Conservation (phyloP, 2,113 vertebrate species). For the Datnioides undecimradiatus region DNA sequence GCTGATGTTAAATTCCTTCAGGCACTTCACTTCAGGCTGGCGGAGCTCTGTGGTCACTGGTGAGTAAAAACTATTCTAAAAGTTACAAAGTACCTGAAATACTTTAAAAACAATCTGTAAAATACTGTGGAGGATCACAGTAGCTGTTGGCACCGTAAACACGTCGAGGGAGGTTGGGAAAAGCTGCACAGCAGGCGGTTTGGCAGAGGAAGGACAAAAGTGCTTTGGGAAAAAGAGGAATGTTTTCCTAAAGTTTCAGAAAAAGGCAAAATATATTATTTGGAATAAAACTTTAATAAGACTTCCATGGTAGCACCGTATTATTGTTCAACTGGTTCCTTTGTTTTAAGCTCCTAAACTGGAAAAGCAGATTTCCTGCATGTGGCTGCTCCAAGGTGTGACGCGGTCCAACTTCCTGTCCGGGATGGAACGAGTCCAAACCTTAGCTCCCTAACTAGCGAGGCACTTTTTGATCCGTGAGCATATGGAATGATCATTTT, state of each 20-base stretch:
- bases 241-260: slow-evolving; percentile 45
- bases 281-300: slow-evolving; percentile 33
- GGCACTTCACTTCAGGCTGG: slow-evolving; percentile 22
- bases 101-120: slow-evolving; percentile 21
- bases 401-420: slow-evolving; percentile 28
- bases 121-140: slow-evolving; percentile 24
- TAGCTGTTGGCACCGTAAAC: slow-evolving; percentile 54
- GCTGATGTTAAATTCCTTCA: slow-evolving; percentile 13
- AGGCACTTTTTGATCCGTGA: slow-evolving; percentile 49
- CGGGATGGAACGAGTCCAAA: slow-evolving; percentile 27
- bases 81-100: slow-evolving; percentile 19
- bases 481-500: slow-evolving; percentile 59
- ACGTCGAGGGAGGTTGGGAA: slow-evolving; percentile 1
- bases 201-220: slow-evolving; percentile 42
- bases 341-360: slow-evolving; percentile 31
- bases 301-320: neutral
- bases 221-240: slow-evolving; percentile 45
- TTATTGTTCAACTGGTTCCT: slow-evolving; percentile 27
- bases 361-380: slow-evolving; percentile 48
- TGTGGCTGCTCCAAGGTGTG: slow-evolving; percentile 25
- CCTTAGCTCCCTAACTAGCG: slow-evolving; percentile 6
- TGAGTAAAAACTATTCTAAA: slow-evolving; percentile 7
- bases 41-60: neutral
- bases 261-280: neutral
- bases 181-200: slow-evolving; percentile 23